Evolutionary conservation across 2,113 vertebrate species (phyloP), one percentile per base, ranked within the genome.

Genomic region (Gobio gobio): DNA sequence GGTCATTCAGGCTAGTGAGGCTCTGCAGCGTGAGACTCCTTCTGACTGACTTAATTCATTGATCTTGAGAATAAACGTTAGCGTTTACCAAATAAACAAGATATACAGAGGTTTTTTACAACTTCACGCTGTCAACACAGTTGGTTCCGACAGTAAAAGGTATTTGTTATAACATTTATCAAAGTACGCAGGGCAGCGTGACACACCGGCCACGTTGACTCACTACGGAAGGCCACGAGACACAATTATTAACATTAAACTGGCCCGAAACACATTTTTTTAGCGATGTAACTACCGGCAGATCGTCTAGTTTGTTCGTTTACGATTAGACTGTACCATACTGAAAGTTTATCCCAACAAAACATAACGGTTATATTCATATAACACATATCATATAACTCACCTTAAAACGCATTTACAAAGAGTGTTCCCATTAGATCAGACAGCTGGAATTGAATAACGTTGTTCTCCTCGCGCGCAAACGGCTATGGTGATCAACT

Each of bases 351-450:
- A 64, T 5, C n/a, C 6, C 5, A 18, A 77, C 49, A 56, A 5
- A 70, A 58, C 49, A 56, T 10, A 70, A 58, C 8, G 40, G 10
- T 14, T 24, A 66, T 40, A 40, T 40, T 40, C 36, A 40, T 0
- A 40, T 40, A 40, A 7, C 40, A 40, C 1, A 40, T 81, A 14
- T 6, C 2, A 10, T 12, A n/a, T 29, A 3, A 18, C 92, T 89
- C 89, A 96, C 95, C 95, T 96, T 95, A 95, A 95, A 96, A 96
- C 96, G 95, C 95, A 96, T 96, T 96, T 96, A 96, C 95, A 95
- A 96, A 96, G 94, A 92, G 89, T 95, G 89, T 95, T 92, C 91
- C 95, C 95, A 96, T 96, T 92, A 94, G 93, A 91, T 89, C 45
- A 87, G 85, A 89, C 83, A 76, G 64, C 89, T 90, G 86, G 86